Evolutionary conservation across 2,113 vertebrate species (phyloP), one percentile per base, ranked within the genome.

Genomic region (Colius striatus): DNA sequence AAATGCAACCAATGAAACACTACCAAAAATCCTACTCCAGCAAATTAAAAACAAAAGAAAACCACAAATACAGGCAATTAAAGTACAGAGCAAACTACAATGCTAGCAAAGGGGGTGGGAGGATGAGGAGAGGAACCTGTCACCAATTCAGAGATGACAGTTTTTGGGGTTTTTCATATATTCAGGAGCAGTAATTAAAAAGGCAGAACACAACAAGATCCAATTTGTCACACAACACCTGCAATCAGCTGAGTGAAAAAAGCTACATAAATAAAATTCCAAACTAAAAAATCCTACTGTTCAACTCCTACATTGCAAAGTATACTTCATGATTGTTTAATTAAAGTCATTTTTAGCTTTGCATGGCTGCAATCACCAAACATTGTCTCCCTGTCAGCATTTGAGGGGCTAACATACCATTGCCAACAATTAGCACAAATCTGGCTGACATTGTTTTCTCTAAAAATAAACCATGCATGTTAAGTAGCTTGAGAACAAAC

Each of bases 381-480:
- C 92, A 97, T 96, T 97, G 96, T 97, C 90, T 97, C 96, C 91
- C 90, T 95, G 97, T 95, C 97, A 96, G 95, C 85, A 80, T 96
- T 36, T 76, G 93, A 97, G 96, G 92, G 92, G 94, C 94, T 94
- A 95, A 95, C 87, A 82, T 10, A 95, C 80, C 88, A 85, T 89
- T 95, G 96, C 95, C 95, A 96, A 96, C 96, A 97, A 97, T 97
- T 96, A 97, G 96, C 72, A 96, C 92, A 96, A 96, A 97, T 96
- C 94, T 96, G 95, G 90, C 97, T 96, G 96, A 95, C 94, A 95
- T 91, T 94, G 96, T 97, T 96, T 95, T 93, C 93, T 94, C 96
- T 90, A 96, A 97, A 97, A 97, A 97, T 96, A 97, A 97, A 95
- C 95, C 72, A 45, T 94, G 96, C 93, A 96, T 96, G 96, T 87